These are phyloP conservation scores for Bergia puertoricense DNA, from an alignment of 92 coral and sea anemone species.

Conservation along the genomic window DNA sequence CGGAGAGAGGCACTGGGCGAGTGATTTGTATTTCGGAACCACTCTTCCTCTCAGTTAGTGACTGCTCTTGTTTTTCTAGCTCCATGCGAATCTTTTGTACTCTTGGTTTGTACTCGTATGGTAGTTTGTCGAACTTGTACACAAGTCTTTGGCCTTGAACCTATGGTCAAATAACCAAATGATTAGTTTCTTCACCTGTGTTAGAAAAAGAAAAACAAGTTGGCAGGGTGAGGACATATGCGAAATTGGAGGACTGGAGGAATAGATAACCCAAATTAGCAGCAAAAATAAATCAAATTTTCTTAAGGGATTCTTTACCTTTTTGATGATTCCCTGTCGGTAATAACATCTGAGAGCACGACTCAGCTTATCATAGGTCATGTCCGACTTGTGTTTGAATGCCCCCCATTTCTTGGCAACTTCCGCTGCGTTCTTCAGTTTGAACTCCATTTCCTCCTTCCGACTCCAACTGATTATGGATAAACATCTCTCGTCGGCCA, in stretches of 20 bases:
- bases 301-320: conserved; percentile 52
- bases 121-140: conserved; percentile 33
- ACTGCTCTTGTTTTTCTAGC: background rate
- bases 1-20: background rate
- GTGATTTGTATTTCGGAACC: background rate
- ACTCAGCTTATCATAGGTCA: conserved; percentile 95
- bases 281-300: background rate
- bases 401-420: conserved; percentile 93
- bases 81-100: background rate
- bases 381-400: conserved; percentile 74
- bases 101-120: conserved; percentile 35
- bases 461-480: conserved; percentile 89
- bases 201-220: too few relatives aligned
- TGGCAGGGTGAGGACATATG: too few relatives aligned
- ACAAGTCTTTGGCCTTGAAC: conserved; percentile 44
- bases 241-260: background rate
- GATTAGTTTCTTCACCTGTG: background rate
- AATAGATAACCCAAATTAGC: too few relatives aligned
- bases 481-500: conserved; percentile 61
- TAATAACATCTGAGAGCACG: conserved; percentile 89
- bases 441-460: conserved; percentile 80
- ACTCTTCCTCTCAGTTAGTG: background rate
- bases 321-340: conserved; percentile 82
- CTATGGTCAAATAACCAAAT: background rate
- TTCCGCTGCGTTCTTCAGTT: conserved; percentile 77